Evolutionary conservation across 2,113 vertebrate genomes (phyloP).

Genomic region (Dipodomys ordii): DNA sequence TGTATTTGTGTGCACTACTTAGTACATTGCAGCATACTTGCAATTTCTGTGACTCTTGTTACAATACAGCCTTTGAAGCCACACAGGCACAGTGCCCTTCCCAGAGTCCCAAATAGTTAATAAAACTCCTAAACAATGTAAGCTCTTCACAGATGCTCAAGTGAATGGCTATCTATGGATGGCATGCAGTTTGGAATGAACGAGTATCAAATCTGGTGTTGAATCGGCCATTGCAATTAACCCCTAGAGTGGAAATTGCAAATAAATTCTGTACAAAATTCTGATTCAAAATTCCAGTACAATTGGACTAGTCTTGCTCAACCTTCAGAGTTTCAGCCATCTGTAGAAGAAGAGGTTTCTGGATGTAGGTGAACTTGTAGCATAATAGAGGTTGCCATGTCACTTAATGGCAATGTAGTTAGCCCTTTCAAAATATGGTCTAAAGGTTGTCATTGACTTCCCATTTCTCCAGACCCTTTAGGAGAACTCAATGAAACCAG

Average conservation of each 20-base stretch:
- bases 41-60: neutral
- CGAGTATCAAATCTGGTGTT: neutral
- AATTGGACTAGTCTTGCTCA: neutral
- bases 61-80: neutral
- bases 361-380: neutral
- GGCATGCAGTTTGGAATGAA: neutral
- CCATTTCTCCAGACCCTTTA: slow-evolving; percentile 41
- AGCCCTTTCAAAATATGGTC: neutral
- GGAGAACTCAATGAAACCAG: slow-evolving; percentile 45
- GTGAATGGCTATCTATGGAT: neutral
- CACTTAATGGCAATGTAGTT: slow-evolving; percentile 1
- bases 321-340: neutral
- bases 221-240: neutral
- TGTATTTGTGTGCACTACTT: neutral
- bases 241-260: neutral
- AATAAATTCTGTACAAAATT: neutral
- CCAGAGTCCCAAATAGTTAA: neutral
- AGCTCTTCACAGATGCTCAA: neutral
- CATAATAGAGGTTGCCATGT: neutral
- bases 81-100: neutral
- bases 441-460: slow-evolving; percentile 35
- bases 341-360: slow-evolving; percentile 26
- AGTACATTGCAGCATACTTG: neutral
- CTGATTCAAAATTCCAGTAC: neutral
- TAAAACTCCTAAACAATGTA: neutral